Evolutionary conservation across 2,113 vertebrate genomes (phyloP).

Genomic region (Ochotona princeps): DNA sequence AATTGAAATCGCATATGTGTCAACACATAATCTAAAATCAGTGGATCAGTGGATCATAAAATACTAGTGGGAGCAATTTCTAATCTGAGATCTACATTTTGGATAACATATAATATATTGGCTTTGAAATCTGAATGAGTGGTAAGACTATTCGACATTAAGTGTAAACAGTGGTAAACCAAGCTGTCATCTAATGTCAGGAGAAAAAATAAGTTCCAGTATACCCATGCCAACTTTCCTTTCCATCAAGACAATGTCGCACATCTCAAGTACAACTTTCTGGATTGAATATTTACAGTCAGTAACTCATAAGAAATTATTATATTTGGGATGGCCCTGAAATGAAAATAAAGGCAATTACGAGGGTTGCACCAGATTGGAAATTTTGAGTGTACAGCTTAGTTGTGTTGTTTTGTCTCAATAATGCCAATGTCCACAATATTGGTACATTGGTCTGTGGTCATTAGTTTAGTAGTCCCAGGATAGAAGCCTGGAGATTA

Average conservation of each 20-base stretch:
- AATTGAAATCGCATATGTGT: neutral
- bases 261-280: neutral
- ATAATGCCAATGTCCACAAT: no score
- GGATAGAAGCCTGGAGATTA: neutral
- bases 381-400: neutral
- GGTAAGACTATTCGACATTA: neutral
- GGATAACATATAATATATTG: neutral
- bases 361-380: neutral
- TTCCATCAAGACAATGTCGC: neutral
- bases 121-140: conserved; percentile 28
- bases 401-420: neutral
- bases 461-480: neutral
- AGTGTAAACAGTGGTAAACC: conserved; percentile 17
- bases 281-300: neutral
- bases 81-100: neutral
- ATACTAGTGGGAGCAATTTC: neutral
- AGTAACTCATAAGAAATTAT: neutral
- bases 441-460: neutral
- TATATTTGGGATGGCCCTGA: neutral
- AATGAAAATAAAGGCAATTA: conserved; percentile 40
- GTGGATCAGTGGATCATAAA: neutral
- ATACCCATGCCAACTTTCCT: neutral
- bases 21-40: neutral
- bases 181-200: neutral
- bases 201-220: neutral